Percentiles rank a stretch among this genome's conserved stretches.
These are phyloP conservation scores for Drosophila kanapiae DNA, from an alignment of 1,140 invertebrate genomes.

Conservation along the genomic window DNA sequence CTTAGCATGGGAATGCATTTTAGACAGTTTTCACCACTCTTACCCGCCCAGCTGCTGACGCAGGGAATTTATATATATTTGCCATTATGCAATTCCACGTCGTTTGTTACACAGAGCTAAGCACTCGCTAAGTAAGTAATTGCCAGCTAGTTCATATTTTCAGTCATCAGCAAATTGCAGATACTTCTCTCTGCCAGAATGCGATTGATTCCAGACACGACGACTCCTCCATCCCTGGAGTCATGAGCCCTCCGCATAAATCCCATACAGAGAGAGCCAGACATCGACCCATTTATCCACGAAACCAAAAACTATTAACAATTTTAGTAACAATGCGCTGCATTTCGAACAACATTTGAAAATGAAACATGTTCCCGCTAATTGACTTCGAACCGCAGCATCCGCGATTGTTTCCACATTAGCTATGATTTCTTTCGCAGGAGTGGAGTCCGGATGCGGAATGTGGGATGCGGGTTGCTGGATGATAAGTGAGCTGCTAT, in stretches of 20 bases:
- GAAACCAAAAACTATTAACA: conserved; percentile 52
- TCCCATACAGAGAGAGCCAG: conserved; percentile 3
- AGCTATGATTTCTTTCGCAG: conserved; percentile 71
- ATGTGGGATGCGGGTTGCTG: neutral
- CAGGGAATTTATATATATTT: conserved; percentile 29
- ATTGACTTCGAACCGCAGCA: conserved; percentile 80
- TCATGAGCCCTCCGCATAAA: neutral
- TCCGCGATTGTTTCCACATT: conserved; percentile 83
- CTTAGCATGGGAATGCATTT: conserved; percentile 54
- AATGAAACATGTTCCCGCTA: conserved; percentile 75
- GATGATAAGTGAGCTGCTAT: conserved; percentile 75
- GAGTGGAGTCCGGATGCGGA: neutral
- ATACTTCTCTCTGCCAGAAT: neutral
- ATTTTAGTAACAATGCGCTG: conserved; percentile 42
- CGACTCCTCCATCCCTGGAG: neutral
- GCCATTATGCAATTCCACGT: conserved; percentile 34
- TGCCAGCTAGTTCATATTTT: conserved; percentile 16
- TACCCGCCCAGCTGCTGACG: conserved; percentile 25
- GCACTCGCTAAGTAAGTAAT: conserved; percentile 2
- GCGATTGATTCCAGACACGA: conserved; percentile 15
- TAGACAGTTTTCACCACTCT: conserved; percentile 39
- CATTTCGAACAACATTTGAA: conserved; percentile 66
- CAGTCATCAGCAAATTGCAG: conserved; percentile 18
- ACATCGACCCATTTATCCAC: conserved; percentile 60
- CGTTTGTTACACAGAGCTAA: conserved; percentile 6